Evolutionary conservation across 30 jellyfish, hydroid and myxozoan genomes (phyloP).

Genomic region (Catostylus mosaicus): DNA sequence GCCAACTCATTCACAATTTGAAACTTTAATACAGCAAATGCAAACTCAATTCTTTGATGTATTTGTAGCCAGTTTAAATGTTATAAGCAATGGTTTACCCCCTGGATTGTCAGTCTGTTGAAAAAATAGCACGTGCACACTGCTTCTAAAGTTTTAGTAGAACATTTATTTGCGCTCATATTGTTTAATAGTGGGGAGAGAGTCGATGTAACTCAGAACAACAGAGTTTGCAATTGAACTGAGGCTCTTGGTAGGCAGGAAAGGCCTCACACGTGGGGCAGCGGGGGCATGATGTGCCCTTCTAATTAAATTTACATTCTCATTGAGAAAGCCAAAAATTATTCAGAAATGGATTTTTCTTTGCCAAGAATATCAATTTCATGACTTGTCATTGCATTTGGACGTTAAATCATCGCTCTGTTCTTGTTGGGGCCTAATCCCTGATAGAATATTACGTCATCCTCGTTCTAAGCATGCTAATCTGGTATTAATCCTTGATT

Average conservation of each 20-base stretch:
- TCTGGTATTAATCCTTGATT: too few relatives aligned
- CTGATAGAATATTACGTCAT: too few relatives aligned
- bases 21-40: constrained; percentile 32
- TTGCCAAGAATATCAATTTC: too few relatives aligned
- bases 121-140: constrained; percentile 40
- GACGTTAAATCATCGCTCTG: too few relatives aligned
- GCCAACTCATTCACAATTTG: constrained; percentile 48
- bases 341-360: too few relatives aligned
- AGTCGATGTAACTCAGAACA: constrained; percentile 53
- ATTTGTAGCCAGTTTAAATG: constrained; percentile 44
- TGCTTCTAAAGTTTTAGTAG: constrained; percentile 43
- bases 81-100: constrained; percentile 40
- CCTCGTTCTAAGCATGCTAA: too few relatives aligned
- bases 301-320: too few relatives aligned
- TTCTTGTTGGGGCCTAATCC: too few relatives aligned
- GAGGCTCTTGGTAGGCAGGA: constrained; percentile 40
- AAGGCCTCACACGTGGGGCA: too few relatives aligned
- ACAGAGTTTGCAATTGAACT: constrained; percentile 45
- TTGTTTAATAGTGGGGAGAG: constrained; percentile 30
- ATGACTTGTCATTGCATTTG: too few relatives aligned
- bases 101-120: constrained; percentile 26
- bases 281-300: too few relatives aligned
- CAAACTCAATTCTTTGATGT: constrained; percentile 44
- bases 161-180: constrained; percentile 35
- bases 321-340: too few relatives aligned